Evolutionary conservation across 2,113 vertebrate species (phyloP).

Genomic region (Actinemys pallida): DNA sequence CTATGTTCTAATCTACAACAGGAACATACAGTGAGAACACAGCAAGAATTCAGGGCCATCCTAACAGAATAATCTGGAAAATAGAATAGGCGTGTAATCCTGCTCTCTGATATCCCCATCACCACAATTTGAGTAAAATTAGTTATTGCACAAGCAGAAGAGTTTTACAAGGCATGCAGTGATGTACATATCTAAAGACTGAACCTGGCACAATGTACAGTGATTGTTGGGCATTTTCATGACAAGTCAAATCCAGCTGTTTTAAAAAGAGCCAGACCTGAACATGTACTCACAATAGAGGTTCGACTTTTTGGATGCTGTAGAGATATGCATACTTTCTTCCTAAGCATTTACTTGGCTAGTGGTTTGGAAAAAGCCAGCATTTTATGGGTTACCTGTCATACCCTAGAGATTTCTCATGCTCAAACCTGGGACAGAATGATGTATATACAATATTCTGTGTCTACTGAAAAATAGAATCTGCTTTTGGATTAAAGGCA

Average conservation of each 20-base stretch:
- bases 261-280: not conserved
- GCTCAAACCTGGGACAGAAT: not conserved
- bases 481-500: not conserved
- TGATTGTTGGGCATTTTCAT: not conserved
- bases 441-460: not conserved
- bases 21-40: not conserved
- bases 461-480: not conserved
- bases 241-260: not conserved
- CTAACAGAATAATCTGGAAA: not conserved
- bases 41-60: not conserved
- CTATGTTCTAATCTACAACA: not conserved
- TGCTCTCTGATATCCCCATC: not conserved
- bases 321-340: not conserved
- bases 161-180: not conserved
- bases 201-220: not conserved
- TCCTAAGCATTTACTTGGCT: not conserved
- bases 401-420: not conserved
- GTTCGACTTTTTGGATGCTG: not conserved
- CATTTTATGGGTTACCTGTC: not conserved
- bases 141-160: not conserved
- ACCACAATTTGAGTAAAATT: not conserved
- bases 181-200: not conserved
- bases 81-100: not conserved
- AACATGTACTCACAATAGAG: not conserved
- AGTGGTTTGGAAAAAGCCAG: not conserved